These are phyloP conservation scores for Pristionchus japonicus DNA, from an alignment of 2,888 invertebrate genomes.

Conservation along the genomic window DNA sequence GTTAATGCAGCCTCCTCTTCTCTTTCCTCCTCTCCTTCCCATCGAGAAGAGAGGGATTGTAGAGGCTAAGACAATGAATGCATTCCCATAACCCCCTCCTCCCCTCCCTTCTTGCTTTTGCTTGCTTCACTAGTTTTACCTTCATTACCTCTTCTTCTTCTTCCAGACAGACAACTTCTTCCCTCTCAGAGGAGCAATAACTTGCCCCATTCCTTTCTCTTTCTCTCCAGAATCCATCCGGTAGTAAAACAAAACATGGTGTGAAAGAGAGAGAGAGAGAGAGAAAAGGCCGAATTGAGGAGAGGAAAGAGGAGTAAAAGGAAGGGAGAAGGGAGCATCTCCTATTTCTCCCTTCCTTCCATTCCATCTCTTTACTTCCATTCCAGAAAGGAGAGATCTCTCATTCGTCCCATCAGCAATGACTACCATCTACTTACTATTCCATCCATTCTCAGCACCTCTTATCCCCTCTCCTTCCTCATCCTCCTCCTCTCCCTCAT, in stretches of 20 bases:
- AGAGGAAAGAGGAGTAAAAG: background rate
- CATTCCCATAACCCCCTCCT: background rate
- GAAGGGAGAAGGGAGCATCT: slow-evolving; percentile 3
- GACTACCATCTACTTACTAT: background rate
- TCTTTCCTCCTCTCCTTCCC: background rate
- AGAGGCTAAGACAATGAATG: background rate
- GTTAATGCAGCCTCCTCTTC: background rate
- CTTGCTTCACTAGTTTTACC: background rate
- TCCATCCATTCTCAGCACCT: background rate
- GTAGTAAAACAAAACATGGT: slow-evolving; percentile 26
- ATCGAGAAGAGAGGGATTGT: background rate
- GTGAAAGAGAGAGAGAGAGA: slow-evolving; percentile 15
- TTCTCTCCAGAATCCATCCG: background rate
- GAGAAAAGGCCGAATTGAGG: background rate
- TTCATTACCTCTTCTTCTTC: background rate
- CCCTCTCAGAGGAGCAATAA: slow-evolving; percentile 22
- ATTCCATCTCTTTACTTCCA: background rate
- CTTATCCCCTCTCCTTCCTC: background rate
- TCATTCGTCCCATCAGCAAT: background rate
- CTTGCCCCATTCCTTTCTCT: background rate
- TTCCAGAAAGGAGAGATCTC: background rate
- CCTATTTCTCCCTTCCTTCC: slow-evolving; percentile 4
- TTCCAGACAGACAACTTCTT: background rate
- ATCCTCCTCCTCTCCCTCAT: background rate
- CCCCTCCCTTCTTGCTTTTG: background rate